Evolutionary conservation across 2,888 invertebrate species (phyloP).

Genomic region (Odiellus spinosus): DNA sequence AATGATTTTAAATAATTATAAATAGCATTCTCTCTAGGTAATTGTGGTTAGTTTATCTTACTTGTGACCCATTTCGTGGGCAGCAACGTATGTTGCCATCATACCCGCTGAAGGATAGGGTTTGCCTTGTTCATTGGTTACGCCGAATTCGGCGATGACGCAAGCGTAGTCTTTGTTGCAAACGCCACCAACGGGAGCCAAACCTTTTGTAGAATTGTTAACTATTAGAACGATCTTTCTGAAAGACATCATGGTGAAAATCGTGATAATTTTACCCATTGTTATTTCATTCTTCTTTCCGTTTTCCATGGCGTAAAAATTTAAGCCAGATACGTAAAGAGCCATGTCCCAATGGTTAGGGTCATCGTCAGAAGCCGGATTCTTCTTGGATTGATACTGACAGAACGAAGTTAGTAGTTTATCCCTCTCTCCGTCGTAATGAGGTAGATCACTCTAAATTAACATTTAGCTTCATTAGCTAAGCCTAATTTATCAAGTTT

Average conservation of each 20-base stretch:
- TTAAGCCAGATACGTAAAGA: slow-evolving; percentile 56
- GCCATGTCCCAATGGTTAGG: slow-evolving; percentile 67
- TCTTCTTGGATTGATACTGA: slow-evolving; percentile 46
- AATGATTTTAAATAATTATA: slow-evolving; percentile 3
- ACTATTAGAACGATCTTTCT: background rate
- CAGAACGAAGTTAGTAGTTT: slow-evolving; percentile 56
- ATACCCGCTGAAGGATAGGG: slow-evolving; percentile 71
- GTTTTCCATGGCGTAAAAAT: slow-evolving; percentile 54
- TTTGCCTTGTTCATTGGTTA: slow-evolving; percentile 51
- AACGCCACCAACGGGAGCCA: slow-evolving; percentile 62
- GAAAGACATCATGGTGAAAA: too few species aligned
- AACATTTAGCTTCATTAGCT: background rate
- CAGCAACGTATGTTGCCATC: slow-evolving; percentile 62
- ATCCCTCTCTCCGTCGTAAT: slow-evolving; percentile 44
- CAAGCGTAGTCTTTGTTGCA: slow-evolving; percentile 55
- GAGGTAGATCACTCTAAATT: slow-evolving; percentile 11
- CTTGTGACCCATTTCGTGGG: slow-evolving; percentile 69
- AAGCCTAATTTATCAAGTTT: background rate
- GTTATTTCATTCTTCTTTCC: slow-evolving; percentile 53
- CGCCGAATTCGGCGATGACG: slow-evolving; percentile 60
- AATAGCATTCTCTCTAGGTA: slow-evolving; percentile 1
- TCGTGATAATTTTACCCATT: slow-evolving; percentile 40
- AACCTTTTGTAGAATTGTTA: slow-evolving; percentile 18
- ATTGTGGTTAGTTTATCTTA: slow-evolving; percentile 35
- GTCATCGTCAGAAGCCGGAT: slow-evolving; percentile 47